phyloP scores from a whole-genome alignment of 1,140 invertebrate genomes.

The Drosophila santomea region DNA sequence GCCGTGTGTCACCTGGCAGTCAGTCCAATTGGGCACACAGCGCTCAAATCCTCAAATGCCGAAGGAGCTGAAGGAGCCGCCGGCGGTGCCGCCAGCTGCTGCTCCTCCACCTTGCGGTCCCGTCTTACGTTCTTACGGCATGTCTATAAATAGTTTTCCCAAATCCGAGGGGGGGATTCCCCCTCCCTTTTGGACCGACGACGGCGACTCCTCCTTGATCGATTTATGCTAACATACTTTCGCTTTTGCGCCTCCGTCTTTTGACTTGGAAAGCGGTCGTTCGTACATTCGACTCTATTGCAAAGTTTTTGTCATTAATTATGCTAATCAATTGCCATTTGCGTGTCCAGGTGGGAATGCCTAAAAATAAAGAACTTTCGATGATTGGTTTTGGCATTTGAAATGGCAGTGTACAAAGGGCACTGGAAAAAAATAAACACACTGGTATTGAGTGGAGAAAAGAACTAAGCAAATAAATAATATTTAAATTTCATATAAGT shows the following conservation, averaged over 20 bases:
- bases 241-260: conserved; percentile 56
- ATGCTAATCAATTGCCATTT: conserved; percentile 65
- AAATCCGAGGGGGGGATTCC: conserved; percentile 24
- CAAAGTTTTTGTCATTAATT: conserved; percentile 61
- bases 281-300: conserved; percentile 43
- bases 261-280: conserved; percentile 6
- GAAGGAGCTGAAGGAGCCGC: conserved; percentile 17
- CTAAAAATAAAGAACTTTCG: conserved; percentile 40
- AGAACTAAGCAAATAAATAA: no score
- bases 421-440: neutral
- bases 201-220: conserved; percentile 51
- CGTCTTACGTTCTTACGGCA: conserved; percentile 53
- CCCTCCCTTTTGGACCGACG: neutral
- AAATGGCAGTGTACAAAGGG: neutral
- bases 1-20: conserved; percentile 55
- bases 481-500: no score
- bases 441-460: neutral
- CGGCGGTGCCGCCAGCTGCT: conserved; percentile 36
- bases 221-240: conserved; percentile 82
- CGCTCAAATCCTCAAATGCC: conserved; percentile 17
- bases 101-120: conserved; percentile 41
- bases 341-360: conserved; percentile 35
- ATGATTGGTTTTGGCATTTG: conserved; percentile 36
- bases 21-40: conserved; percentile 70
- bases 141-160: conserved; percentile 73